Base-by-base conservation (phyloP, 2,113 vertebrate species). In the Poeciliopsis prolifica region DNA sequence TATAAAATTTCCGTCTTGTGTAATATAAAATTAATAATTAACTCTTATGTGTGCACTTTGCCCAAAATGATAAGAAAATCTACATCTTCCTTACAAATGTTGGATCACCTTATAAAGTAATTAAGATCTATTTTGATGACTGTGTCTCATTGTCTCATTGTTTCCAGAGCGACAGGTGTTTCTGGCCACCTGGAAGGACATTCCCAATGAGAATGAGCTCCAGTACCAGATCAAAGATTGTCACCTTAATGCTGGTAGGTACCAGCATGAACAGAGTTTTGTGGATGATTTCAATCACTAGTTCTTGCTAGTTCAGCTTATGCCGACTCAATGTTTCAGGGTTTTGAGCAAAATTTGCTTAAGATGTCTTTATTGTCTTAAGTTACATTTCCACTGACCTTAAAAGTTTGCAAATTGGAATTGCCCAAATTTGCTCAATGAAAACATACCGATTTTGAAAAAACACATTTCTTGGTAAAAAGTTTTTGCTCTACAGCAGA, bases 221-320 rank as follows among this genome's bases (percentile, higher is more conserved):
- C 98, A 99, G 88, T 99, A 99, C 92, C 98, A 99, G 93, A 99
- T 99, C 88, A 99, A 99, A 90, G 98, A 99, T 2, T 99, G 98
- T 70, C 97, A 99, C 88, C 93, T 99, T 89, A 99, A 97, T 83
- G 98, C 98, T 72, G 98, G 98, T 99, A 86, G 92, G 95, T 88
- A 11, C 0, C 0, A 5, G 29, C 42, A 58, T 9, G 4, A 7
- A n/a, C 51, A 58, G 48, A 51, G 51, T 54, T 22, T 22, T 54
- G 15, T n/a, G 6, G 51, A 22, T 54, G 17, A 54, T 54, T 19
- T 54, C 51, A 58, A 24, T n/a, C 51, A 24, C 2, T 54, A 22
- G 48, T 22, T 51, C 19, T 51, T 15, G 15, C 19, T 51, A 6
- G 51, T 24, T 24, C 22, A 8, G 19, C 51, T 54, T 7, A 54